Evolutionary conservation across 2,888 invertebrate species (phyloP), one percentile per base, ranked within the genome.

Genomic region (Stictocephala bisonia): DNA sequence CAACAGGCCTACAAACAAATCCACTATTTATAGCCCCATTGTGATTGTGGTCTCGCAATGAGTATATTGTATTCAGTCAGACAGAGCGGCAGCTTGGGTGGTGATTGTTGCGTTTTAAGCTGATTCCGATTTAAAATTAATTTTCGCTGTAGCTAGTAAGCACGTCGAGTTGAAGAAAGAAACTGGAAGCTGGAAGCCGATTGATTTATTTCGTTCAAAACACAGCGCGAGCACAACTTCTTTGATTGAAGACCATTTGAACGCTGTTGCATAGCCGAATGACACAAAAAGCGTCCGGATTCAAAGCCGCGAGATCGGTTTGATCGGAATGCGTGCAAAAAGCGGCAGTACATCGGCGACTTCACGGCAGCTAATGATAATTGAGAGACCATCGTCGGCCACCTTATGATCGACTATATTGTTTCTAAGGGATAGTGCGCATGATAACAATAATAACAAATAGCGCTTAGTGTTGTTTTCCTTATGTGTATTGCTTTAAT

Each of bases 1-100:
- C 7, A n/a, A 44, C 26, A 44, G 41, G 11, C 26, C 22, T n/a
- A 18, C 15, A 44, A 44, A 64, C 44, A 64, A 64, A 64, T 64
- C 64, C 64, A 44, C 64, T 64, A 64, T 64, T 64, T 64, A 64
- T 64, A 22, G 40, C 11, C 6, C 44, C 64, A 64, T 64, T 64
- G 64, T 64, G 64, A 64, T 44, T 64, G 44, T 64, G 64, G 44
- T 44, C 40, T 64, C 64, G 64, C 44, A 64, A 64, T 64, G 64
- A 64, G 44, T 64, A 44, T 64, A 64, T 64, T 64, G 64, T 44
- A 15, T 64, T 40, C 64, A 27, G 64, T 40, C 60, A 35, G 60
- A 60, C 60, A 22, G 20, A 2, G 41, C 18, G 60, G 35, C 60
- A 64, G 64, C 64, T 26, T 64, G 64, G 64, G 64, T 64, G 64